phyloP scores from a whole-genome alignment of 2,888 invertebrate genomes.

The Rhopalosiphum nymphaeae region DNA sequence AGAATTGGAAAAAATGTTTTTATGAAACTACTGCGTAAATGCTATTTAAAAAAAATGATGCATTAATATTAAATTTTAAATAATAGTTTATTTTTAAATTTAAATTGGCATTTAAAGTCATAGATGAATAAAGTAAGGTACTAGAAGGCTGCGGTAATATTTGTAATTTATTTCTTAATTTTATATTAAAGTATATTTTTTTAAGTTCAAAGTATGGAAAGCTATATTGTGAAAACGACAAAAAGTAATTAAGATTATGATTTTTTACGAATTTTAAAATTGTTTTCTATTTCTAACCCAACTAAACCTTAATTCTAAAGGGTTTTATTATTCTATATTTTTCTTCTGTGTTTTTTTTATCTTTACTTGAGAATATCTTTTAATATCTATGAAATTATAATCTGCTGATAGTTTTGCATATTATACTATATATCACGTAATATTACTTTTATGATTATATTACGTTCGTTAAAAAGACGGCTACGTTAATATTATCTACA shows the following conservation, averaged over 20 bases:
- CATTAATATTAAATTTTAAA: not conserved
- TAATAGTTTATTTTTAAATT: not conserved
- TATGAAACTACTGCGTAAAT: not conserved
- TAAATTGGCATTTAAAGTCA: too few relatives aligned
- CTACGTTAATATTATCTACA: not conserved
- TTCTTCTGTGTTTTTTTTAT: not conserved
- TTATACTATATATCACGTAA: not conserved
- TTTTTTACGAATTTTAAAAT: not conserved
- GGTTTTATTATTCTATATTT: not conserved
- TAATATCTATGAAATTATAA: not conserved
- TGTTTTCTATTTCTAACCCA: not conserved
- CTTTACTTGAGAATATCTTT: not conserved
- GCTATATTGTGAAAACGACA: not conserved
- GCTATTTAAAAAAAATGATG: not conserved
- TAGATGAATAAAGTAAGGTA: not conserved
- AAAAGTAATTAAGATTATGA: not conserved
- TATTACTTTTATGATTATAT: not conserved
- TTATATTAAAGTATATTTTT: not conserved
- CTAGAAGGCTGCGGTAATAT: not conserved
- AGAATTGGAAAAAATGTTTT: not conserved
- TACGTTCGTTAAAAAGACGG: not conserved
- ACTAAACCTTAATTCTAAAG: not conserved
- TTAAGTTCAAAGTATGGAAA: not conserved
- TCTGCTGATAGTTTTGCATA: not conserved
- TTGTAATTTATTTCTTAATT: not conserved